These are phyloP conservation scores for Globodera rostochiensis DNA, from an alignment of 1,140 invertebrate species.

Conservation along the genomic window DNA sequence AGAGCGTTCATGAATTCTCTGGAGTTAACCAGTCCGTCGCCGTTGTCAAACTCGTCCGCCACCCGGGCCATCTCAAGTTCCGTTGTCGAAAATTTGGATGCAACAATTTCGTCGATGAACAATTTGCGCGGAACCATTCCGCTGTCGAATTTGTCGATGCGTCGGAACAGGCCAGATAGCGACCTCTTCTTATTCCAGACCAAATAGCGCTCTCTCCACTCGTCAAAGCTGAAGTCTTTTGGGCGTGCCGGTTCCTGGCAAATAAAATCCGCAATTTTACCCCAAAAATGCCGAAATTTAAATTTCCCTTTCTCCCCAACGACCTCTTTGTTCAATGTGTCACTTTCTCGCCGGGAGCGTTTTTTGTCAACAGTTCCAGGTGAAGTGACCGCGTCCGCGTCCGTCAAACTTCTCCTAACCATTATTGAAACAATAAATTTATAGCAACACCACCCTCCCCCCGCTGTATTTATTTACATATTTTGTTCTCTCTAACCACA, in stretches of 20 bases:
- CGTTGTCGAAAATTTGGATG: constrained; percentile 96
- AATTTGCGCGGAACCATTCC: constrained; percentile 91
- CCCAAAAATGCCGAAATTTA: constrained; percentile 70
- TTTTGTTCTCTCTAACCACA: too few species aligned
- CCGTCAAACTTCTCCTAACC: neutral
- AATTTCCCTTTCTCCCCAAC: constrained; percentile 58
- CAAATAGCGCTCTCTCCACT: constrained; percentile 96
- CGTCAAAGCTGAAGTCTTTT: constrained; percentile 98
- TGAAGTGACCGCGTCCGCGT: neutral
- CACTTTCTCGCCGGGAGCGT: constrained; percentile 54
- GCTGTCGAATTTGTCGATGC: constrained; percentile 97
- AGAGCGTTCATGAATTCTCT: constrained; percentile 97
- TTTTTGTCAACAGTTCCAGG: constrained; percentile 67
- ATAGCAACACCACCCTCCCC: too few species aligned
- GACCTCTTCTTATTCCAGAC: constrained; percentile 99
- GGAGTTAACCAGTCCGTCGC: constrained; percentile 93
- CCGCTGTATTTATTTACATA: too few species aligned
- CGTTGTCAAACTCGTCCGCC: constrained; percentile 93
- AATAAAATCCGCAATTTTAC: neutral
- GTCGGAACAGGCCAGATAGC: constrained; percentile 93
- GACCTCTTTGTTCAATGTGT: constrained; percentile 77
- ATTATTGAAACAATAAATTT: too few species aligned
- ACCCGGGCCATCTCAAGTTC: constrained; percentile 96
- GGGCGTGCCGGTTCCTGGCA: constrained; percentile 74
- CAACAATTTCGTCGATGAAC: constrained; percentile 96